Evolutionary conservation across 2,113 vertebrate species (phyloP).

Genomic region (Protobothrops flavoviridis): DNA sequence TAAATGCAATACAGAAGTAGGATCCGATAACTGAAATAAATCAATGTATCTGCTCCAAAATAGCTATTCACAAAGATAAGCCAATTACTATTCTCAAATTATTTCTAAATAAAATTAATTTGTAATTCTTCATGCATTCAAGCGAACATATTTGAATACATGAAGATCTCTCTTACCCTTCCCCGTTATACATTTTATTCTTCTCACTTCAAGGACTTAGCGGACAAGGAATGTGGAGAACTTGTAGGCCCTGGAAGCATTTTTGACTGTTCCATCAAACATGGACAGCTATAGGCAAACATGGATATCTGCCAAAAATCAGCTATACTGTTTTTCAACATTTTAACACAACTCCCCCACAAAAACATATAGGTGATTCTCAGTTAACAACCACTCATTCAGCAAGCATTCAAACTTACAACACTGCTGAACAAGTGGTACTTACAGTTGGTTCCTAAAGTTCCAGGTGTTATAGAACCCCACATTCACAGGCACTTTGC

Average conservation of each 20-base stretch:
- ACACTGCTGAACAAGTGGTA: neutral
- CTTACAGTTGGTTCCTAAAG: neutral
- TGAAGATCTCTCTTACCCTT: neutral
- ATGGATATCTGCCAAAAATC: no score
- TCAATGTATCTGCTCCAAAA: neutral
- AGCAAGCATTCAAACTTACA: neutral
- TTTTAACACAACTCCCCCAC: neutral
- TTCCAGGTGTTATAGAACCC: neutral
- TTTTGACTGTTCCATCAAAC: no score
- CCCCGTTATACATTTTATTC: neutral
- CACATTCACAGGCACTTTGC: neutral
- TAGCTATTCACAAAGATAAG: neutral
- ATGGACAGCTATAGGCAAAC: no score
- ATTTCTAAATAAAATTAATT: neutral
- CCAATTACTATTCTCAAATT: neutral
- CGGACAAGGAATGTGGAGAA: no score
- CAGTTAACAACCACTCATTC: neutral
- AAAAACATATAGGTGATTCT: neutral
- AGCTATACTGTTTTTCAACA: neutral
- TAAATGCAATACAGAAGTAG: neutral
- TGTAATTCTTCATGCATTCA: neutral
- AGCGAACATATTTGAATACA: neutral
- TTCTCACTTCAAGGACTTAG: no score
- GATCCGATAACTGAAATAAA: neutral
- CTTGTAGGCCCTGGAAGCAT: no score